Percentiles rank a stretch among this genome's conserved stretches.
phyloP scores from a whole-genome alignment of 2,797 vertebrate genomes.

The Cossypha heuglini region DNA sequence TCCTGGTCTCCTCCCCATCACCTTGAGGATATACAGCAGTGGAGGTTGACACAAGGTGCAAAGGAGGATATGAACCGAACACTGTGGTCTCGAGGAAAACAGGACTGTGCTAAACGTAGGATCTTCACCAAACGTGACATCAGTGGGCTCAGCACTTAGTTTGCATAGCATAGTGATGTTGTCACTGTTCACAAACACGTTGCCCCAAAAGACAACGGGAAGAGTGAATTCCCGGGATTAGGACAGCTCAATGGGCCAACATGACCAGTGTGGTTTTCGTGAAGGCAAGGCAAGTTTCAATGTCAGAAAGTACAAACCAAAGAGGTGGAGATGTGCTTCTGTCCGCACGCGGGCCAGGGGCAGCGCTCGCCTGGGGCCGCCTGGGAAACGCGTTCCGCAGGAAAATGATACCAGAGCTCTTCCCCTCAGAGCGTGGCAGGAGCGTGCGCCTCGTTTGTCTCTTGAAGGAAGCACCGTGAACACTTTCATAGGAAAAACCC shows the following conservation, averaged over 20 bases:
- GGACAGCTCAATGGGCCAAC: not conserved
- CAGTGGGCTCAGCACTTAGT: slow-evolving; percentile 52
- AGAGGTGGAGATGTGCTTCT: not conserved
- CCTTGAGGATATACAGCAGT: slow-evolving; percentile 40
- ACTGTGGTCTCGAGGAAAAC: slow-evolving; percentile 4
- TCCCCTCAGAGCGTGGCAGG: not conserved
- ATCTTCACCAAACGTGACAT: slow-evolving; percentile 18
- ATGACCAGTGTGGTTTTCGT: not conserved
- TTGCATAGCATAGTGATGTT: slow-evolving; percentile 70
- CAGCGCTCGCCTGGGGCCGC: not conserved
- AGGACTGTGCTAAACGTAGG: slow-evolving; percentile 11
- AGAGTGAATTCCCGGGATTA: not conserved
- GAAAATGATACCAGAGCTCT: not conserved
- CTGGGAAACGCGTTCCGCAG: not conserved
- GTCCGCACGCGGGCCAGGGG: not conserved
- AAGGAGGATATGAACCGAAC: slow-evolving; percentile 16
- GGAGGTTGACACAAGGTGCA: slow-evolving; percentile 54
- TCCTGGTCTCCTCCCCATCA: slow-evolving; percentile 7
- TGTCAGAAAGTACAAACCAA: not conserved
- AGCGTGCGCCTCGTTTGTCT: not conserved
- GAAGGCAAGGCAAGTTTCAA: slow-evolving; percentile 36
- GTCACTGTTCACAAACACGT: slow-evolving; percentile 33
- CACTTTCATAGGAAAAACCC: not conserved
- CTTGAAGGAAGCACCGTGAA: not conserved
- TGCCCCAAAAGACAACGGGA: not conserved